These are phyloP conservation scores for Solenodon paradoxus DNA, from an alignment of 2,113 vertebrate species.

Conservation along the genomic window DNA sequence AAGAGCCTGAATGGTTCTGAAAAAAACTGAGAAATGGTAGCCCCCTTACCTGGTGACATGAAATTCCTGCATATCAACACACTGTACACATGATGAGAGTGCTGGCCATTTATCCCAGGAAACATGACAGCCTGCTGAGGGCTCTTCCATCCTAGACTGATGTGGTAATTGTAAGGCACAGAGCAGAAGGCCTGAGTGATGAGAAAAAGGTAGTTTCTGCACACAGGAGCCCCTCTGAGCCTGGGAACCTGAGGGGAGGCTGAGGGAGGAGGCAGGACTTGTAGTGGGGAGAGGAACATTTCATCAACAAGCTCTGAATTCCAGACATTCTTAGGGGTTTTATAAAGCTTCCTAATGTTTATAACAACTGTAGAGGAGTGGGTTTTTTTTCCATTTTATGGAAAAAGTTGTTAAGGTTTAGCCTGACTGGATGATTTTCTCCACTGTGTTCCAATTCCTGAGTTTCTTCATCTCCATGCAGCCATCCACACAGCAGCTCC, in stretches of 20 bases:
- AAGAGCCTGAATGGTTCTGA: neutral
- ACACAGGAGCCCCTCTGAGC: neutral
- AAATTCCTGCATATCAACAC: neutral
- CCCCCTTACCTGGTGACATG: neutral
- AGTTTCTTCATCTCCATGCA: neutral
- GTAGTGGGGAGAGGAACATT: neutral
- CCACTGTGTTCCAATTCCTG: neutral
- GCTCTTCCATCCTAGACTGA: neutral
- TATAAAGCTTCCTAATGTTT: neutral
- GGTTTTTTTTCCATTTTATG: neutral
- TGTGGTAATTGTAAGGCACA: neutral
- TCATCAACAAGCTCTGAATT: neutral
- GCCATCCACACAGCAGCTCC: neutral
- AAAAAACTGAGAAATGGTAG: neutral
- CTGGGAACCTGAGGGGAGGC: rapidly evolving
- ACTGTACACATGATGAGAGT: neutral
- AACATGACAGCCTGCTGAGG: neutral
- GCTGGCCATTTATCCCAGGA: neutral
- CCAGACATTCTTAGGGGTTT: neutral
- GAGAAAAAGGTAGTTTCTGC: neutral
- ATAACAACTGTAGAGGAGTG: neutral
- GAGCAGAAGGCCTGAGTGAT: neutral
- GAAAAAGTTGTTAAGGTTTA: neutral
- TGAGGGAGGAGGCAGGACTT: neutral
- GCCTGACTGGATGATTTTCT: neutral